Percentiles rank a stretch among this genome's conserved stretches.
These are phyloP conservation scores for Idris sp. DNA, from an alignment of 1,140 invertebrate species.

Conservation along the genomic window DNA sequence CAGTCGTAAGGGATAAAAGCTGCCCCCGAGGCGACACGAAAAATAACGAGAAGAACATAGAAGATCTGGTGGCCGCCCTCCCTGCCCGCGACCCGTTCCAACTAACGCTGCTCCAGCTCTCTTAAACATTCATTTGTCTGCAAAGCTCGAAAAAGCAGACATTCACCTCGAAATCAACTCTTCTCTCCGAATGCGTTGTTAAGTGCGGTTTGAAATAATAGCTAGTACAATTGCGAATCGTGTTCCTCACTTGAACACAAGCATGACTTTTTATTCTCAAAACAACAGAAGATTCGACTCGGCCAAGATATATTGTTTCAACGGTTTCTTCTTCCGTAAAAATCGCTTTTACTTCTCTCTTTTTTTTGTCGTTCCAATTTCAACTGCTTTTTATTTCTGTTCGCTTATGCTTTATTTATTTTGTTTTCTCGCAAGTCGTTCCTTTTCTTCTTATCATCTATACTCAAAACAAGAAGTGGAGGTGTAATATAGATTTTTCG, in stretches of 20 bases:
- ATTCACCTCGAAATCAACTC: conserved; percentile 35
- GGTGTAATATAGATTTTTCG: conserved; percentile 47
- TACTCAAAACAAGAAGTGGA: conserved; percentile 31
- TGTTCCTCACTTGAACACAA: conserved; percentile 1
- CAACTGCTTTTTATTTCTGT: background rate
- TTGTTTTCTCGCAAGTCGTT: conserved; percentile 10
- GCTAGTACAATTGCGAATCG: conserved; percentile 41
- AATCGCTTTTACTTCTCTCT: no score
- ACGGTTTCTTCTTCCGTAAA: background rate
- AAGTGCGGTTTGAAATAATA: conserved; percentile 47
- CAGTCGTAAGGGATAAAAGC: conserved; percentile 59
- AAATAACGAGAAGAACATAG: conserved; percentile 63
- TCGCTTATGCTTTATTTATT: no score
- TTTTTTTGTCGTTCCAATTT: background rate
- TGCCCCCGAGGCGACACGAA: conserved; percentile 60
- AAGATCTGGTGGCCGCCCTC: no score
- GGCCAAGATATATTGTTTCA: conserved; percentile 22
- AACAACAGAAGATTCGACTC: no score
- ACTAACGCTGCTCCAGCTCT: conserved; percentile 15
- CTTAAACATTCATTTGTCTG: conserved; percentile 56
- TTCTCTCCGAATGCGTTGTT: conserved; percentile 33
- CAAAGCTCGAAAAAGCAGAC: conserved; percentile 46
- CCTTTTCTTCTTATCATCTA: no score
- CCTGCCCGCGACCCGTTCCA: no score
- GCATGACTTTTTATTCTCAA: no score